Evolutionary conservation across 2,797 vertebrate species (phyloP), one percentile per base, ranked within the genome.

Genomic region (Pseudotriccus pelzelni): DNA sequence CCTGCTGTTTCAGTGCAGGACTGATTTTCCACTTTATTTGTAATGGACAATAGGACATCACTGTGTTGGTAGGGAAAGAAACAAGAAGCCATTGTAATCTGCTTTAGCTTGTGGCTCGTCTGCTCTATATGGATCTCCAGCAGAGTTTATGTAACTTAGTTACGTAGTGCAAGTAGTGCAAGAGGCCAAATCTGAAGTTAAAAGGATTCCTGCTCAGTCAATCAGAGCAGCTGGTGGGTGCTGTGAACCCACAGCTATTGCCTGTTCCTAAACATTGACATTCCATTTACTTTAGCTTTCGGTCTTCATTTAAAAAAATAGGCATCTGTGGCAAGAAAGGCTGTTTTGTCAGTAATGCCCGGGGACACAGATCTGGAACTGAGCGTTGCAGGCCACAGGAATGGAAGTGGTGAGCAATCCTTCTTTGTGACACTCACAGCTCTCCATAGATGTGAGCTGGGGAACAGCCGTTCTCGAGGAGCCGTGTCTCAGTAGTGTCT

Each of bases 21-120:
- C 82, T 79, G 80, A 87, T 96, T 96, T 96, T 72, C 81, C 83
- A 90, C 90, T 97, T 97, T 82, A 82, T 44, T 68, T 55, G 24
- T 55, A 86, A 95, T 85, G 84, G 59, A 63, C 75, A 92, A 90
- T 34, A 74, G 84, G 46, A 63, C 83, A 67, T 85, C 66, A 17
- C 73, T 84, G 25, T 56, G 36, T 41, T 93, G 83, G 73, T 7
- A 28, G 7, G 27, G 39, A 50, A 64, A 64, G 22, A 63, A 72
- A 19, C 30, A 74, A 79, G 69, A 46, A 85, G 12, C 39, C 34
- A 15, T 34, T 91, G 75, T 69, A 90, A 83, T 87, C 72, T 85
- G 37, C 79, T 69, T 87, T 86, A 63, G 32, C 17, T 53, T 32
- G 27, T 80, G 60, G 62, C 69, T 64, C 3, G 43, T 27, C 41